phyloP scores from a whole-genome alignment of 2,888 invertebrate genomes.

The Pyralis farinalis region DNA sequence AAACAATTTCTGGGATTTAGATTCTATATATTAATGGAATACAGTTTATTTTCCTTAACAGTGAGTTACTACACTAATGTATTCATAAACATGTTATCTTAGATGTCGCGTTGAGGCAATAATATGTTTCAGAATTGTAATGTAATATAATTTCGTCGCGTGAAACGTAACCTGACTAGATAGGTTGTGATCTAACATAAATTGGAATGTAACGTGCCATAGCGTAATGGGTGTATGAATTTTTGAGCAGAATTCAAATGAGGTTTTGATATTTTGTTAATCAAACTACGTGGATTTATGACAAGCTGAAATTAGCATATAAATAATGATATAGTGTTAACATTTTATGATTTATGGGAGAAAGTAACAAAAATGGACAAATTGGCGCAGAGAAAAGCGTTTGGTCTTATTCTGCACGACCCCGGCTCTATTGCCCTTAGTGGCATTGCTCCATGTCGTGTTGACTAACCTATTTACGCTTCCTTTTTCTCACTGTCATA shows the following conservation, averaged over 20 bases:
- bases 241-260: conserved; percentile 11
- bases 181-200: conserved; percentile 1
- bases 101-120: conserved; percentile 11
- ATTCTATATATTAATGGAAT: background rate
- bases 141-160: conserved; percentile 10
- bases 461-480: no score
- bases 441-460: no score
- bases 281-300: no score
- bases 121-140: conserved; percentile 16
- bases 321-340: no score
- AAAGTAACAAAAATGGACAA: no score
- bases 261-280: background rate
- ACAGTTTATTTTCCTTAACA: background rate
- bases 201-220: background rate
- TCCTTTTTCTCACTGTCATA: no score
- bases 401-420: no score
- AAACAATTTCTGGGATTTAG: no score
- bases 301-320: no score
- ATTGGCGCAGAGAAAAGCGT: no score
- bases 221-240: background rate
- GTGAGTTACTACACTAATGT: conserved; percentile 9
- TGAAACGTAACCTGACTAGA: conserved; percentile 7
- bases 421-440: no score
- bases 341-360: no score
- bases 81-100: conserved; percentile 19